Conservation (phyloP, 1,140 invertebrate species). For the Ganaspis sp. region DNA sequence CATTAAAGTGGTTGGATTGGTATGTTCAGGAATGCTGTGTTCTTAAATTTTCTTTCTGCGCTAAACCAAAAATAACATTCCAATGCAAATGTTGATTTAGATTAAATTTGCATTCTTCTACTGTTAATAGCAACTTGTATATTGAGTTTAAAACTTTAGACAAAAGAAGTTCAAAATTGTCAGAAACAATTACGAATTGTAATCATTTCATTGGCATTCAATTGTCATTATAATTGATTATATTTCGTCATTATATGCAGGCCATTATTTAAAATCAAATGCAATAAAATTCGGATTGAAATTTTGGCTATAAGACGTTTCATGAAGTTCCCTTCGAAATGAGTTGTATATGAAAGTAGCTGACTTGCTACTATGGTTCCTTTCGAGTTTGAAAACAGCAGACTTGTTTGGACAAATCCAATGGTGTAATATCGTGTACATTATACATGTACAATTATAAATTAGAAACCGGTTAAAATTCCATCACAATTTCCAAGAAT, state of each 20-base stretch:
- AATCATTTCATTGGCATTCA: too few species aligned
- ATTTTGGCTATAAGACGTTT: background rate
- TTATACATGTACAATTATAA: background rate
- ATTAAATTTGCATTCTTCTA: too few species aligned
- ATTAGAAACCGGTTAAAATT: background rate
- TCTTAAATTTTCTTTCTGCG: background rate
- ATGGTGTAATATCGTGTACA: conserved; percentile 3
- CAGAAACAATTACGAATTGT: too few species aligned
- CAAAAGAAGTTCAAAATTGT: too few species aligned
- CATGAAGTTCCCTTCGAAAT: background rate
- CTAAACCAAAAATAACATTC: background rate
- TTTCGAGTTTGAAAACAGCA: conserved; percentile 42
- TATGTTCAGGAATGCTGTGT: background rate
- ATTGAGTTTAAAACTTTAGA: too few species aligned
- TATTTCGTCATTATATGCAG: too few species aligned
- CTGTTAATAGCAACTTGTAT: too few species aligned
- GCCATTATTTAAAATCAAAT: too few species aligned
- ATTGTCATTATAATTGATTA: too few species aligned
- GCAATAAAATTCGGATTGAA: too few species aligned
- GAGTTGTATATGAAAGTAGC: conserved; percentile 55
- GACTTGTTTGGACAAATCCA: conserved; percentile 32
- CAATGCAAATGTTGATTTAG: background rate
- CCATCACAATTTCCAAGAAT: background rate
- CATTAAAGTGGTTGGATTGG: conserved; percentile 49
- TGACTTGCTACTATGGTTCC: conserved; percentile 56